These are phyloP conservation scores for Rattus rattus DNA, from an alignment of 2,113 vertebrate genomes.

Conservation along the genomic window DNA sequence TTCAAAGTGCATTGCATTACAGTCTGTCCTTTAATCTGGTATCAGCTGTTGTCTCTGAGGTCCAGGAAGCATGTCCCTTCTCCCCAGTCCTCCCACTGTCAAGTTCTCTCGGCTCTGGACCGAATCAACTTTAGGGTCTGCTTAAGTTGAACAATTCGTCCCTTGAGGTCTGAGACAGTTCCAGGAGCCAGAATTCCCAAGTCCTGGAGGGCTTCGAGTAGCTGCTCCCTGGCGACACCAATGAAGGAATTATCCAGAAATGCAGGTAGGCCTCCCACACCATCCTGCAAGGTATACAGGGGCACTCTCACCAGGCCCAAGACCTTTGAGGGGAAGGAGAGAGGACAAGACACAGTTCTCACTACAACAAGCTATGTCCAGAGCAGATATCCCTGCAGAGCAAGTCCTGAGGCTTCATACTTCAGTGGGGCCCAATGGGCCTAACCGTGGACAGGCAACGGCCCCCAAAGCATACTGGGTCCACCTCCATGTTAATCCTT, in stretches of 20 bases:
- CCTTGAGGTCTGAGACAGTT: constrained; percentile 64
- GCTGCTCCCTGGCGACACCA: constrained; percentile 88
- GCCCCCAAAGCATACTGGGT: too few species aligned
- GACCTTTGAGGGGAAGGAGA: constrained; percentile 84
- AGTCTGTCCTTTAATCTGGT: constrained; percentile 36
- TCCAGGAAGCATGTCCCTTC: neutral
- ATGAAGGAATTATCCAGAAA: constrained; percentile 93
- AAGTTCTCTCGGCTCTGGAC: neutral
- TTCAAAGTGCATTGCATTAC: neutral
- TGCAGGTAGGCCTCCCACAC: constrained; percentile 87
- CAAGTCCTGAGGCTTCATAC: neutral
- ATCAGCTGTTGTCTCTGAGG: neutral
- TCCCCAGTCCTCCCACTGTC: neutral
- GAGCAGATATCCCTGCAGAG: neutral
- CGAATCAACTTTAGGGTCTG: too few species aligned
- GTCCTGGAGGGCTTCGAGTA: constrained; percentile 84
- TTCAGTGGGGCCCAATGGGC: neutral
- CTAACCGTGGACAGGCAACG: neutral
- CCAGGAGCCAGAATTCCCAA: constrained; percentile 85
- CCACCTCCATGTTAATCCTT: neutral
- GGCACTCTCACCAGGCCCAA: constrained; percentile 93
- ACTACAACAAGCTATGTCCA: neutral
- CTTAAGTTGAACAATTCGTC: neutral
- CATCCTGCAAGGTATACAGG: constrained; percentile 87
- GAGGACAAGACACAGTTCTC: neutral